A percentile compares a stretch with the other conserved stretches of the same genome.
Evolutionary conservation across 2,797 vertebrate genomes (phyloP).

Genomic region (Scyliorhinus canicula): DNA sequence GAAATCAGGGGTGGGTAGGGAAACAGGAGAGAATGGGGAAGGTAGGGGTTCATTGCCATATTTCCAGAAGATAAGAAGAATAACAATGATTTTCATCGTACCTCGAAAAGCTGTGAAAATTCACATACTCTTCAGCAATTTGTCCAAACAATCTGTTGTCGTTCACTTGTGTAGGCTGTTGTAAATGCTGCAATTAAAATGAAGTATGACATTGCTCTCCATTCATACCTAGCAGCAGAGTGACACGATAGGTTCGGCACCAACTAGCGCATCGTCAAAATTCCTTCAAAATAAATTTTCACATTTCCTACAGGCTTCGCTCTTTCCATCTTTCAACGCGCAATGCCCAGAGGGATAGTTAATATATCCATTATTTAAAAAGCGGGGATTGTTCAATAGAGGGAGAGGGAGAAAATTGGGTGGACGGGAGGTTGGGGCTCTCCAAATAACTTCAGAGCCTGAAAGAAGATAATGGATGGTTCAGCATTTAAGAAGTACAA

Average conservation of each 20-base stretch:
- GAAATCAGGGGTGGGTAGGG: neutral
- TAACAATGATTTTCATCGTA: neutral
- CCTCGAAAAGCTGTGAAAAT: neutral
- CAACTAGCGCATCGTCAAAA: neutral
- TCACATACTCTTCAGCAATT: neutral
- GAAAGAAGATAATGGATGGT: neutral
- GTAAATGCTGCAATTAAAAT: conserved; percentile 4
- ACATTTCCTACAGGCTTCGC: neutral
- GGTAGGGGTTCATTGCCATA: neutral
- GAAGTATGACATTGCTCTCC: neutral
- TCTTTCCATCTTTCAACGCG: neutral
- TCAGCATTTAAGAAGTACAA: neutral
- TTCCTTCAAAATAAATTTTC: neutral
- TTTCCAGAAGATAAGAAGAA: neutral
- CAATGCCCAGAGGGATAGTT: neutral
- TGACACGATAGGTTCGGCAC: neutral
- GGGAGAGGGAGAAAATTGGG: neutral
- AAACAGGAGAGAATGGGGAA: neutral
- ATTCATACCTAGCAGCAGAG: conserved; percentile 12
- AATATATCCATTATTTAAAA: conserved; percentile 23
- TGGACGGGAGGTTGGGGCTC: neutral
- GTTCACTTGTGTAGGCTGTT: neutral
- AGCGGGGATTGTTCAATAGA: neutral
- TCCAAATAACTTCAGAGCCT: neutral
- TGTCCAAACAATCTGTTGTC: neutral